Conservation (phyloP, 2,113 vertebrate genomes). For the Harpagus bidentatus region DNA sequence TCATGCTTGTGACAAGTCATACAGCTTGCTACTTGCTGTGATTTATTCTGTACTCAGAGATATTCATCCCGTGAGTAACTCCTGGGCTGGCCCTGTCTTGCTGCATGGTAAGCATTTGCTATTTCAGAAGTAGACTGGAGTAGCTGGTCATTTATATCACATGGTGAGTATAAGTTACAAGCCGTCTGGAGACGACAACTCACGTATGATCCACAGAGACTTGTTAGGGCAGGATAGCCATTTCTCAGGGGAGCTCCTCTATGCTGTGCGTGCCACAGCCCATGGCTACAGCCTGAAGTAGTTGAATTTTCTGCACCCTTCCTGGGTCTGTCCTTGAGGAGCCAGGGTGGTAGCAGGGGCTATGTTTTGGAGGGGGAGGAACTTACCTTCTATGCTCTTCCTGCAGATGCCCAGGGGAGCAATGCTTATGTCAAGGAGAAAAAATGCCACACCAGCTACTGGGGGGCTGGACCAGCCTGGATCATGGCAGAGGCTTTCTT, state of each 20-base stretch:
- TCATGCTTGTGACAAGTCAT: neutral
- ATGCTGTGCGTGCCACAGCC: neutral
- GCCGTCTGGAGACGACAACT: neutral
- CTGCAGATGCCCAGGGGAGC: neutral
- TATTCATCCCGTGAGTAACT: neutral
- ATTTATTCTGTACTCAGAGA: neutral
- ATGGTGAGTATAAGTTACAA: neutral
- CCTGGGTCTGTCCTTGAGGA: fast-evolving
- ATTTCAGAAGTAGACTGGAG: neutral
- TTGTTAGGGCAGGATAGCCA: neutral
- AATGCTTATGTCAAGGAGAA: neutral
- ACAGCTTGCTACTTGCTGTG: neutral
- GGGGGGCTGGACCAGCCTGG: neutral
- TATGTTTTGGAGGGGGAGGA: neutral
- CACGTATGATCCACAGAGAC: neutral
- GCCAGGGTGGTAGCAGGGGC: too few species aligned
- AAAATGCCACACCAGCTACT: neutral
- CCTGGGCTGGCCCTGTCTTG: neutral
- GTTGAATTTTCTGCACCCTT: neutral
- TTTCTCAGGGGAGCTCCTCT: neutral
- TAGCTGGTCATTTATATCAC: neutral
- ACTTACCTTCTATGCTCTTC: fast-evolving
- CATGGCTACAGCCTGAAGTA: fast-evolving
- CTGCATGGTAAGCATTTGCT: neutral
- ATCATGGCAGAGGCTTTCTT: neutral